Evolutionary conservation across 2,797 vertebrate species (phyloP).

Genomic region (Jordanella pulchra): DNA sequence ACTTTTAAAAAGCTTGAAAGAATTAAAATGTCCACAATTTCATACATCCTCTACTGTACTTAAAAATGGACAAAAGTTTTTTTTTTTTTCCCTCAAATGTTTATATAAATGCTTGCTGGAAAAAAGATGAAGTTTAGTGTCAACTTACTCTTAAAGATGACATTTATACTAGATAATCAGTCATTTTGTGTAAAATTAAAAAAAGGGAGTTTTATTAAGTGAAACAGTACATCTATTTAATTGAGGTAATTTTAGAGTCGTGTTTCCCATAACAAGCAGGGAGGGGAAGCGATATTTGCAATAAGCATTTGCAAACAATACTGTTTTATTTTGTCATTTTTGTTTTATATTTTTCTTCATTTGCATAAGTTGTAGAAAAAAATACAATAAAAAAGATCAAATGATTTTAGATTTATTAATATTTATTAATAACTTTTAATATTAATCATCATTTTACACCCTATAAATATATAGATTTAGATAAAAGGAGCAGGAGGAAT

Average conservation of each 20-base stretch:
- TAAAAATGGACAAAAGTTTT: neutral
- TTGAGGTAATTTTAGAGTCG: neutral
- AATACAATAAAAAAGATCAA: too few relatives aligned
- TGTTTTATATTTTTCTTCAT: neutral
- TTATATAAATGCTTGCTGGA: neutral
- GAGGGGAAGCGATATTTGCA: neutral
- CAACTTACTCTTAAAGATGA: neutral
- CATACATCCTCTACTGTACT: neutral
- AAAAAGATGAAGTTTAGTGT: neutral
- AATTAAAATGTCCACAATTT: neutral
- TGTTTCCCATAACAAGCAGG: neutral
- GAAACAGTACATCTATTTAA: neutral
- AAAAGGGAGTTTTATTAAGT: too few relatives aligned
- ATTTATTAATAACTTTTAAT: neutral
- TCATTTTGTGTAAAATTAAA: too few relatives aligned
- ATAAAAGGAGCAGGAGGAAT: slow-evolving; percentile 5
- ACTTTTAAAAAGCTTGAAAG: neutral
- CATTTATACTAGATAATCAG: too few relatives aligned
- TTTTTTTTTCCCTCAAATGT: neutral
- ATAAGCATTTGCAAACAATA: neutral
- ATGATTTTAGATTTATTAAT: too few relatives aligned
- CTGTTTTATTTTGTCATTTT: neutral
- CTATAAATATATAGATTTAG: neutral
- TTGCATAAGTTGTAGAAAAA: neutral
- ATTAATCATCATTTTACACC: neutral